These are phyloP conservation scores for Clarias batrachus DNA, from an alignment of 2,113 vertebrate genomes.

Conservation along the genomic window DNA sequence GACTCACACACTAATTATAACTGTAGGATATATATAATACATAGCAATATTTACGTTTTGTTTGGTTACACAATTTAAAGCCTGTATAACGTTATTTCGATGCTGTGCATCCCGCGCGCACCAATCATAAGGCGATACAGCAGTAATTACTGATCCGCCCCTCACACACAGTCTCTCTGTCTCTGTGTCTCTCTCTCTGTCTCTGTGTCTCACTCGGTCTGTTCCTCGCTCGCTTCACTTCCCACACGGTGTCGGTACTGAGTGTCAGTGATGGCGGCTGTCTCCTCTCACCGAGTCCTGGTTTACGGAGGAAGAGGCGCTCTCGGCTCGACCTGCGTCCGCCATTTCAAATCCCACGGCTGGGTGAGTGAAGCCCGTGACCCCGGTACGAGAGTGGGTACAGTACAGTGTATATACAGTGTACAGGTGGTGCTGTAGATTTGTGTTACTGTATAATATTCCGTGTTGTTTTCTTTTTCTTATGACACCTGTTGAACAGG, in stretches of 20 bases:
- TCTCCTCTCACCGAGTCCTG: slow-evolving; percentile 72
- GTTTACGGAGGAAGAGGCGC: slow-evolving; percentile 88
- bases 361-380: slow-evolving; percentile 75
- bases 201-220: neutral
- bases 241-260: neutral
- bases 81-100: neutral
- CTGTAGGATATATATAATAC: too few species aligned
- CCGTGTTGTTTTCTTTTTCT: too few species aligned
- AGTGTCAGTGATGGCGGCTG: slow-evolving; percentile 60
- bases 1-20: neutral
- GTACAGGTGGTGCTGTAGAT: too few species aligned
- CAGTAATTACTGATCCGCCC: neutral
- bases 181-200: neutral
- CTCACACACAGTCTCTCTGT: neutral
- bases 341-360: slow-evolving; percentile 77
- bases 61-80: neutral
- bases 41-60: neutral
- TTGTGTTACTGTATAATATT: too few species aligned
- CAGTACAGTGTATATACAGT: too few species aligned
- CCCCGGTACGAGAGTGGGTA: neutral
- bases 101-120: neutral
- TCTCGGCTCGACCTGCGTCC: slow-evolving; percentile 83
- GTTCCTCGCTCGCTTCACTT: slow-evolving; percentile 7
- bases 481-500: slow-evolving; percentile 22
- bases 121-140: slow-evolving; percentile 1